Base-by-base conservation (phyloP, 2,888 invertebrate genomes). In the Gnatocerus cornutus region DNA sequence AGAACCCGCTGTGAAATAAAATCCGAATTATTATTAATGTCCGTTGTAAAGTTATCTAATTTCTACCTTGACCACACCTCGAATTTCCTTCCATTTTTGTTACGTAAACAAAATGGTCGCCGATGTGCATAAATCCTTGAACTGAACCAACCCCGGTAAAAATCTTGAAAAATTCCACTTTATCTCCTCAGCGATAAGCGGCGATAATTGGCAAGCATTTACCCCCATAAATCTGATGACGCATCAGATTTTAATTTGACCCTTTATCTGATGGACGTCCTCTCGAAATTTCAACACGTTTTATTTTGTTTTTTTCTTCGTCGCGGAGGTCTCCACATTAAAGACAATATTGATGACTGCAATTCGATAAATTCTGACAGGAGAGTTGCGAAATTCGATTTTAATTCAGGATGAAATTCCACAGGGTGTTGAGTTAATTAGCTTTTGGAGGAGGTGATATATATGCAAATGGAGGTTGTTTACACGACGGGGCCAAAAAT, bases 221-320 rank as follows among this genome's bases (percentile, higher is more conserved):
- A 37, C 37, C 37, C 37, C 37, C 37, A 37, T 37, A 37, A 37
- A 37, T n/a, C 37, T n/a, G 9, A 41, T 12, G 41, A 41, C 12
- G 13, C 41, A 33, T 13, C 41, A 41, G 41, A 10, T 41, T 41
- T 41, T 41, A 41, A 41, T 41, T 41, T 4, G 16, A 46, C 46
- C 46, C 46, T n/a, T 21, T 50, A 50, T 50, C 48, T 50, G 48
- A 50, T 50, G 29, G 48, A 13, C 46, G 46, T 16, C 46, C 21
- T 13, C 41, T 41, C 41, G 13, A 41, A 41, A 41, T 7, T 33
- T 33, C 41, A 37, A 8, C 9, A 37, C n/a, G 6, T n/a, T 7
- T 37, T 37, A n/a, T 37, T n/a, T 37, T 37, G 37, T 37, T 37
- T 37, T 37, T n/a, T 8, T n/a, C 9, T 37, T 37, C 9, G 6